Base-by-base conservation (phyloP, 1,140 invertebrate species). In the Tetragnatha versicolor region DNA sequence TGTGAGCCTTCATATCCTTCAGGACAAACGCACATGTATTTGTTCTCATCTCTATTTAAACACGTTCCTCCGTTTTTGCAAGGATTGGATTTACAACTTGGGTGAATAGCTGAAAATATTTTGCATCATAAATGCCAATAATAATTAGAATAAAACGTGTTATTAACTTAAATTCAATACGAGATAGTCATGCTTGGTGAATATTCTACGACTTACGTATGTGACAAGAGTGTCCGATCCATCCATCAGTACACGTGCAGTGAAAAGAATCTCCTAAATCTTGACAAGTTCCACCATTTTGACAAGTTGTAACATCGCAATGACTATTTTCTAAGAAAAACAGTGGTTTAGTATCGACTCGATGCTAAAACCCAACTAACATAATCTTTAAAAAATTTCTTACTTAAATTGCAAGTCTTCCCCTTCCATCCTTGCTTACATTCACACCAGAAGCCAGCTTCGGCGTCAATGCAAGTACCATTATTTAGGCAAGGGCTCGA, bases 21-120 rank as follows among this genome's bases (percentile, higher is more conserved):
- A 79, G 90, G 88, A 82, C 92, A 93, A 35, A 92, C 88, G 84
- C 92, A 93, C 60, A 90, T 92, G 73, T 33, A 84, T 81, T 20
- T 37, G 22, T 45, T 63, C 17, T 49, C 42, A 1, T 31, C 69
- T 27, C 85, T 83, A 42, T 68, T 79, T 58, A 93, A 86, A 82
- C 96, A 98, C 2, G 91, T 94, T 3, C 94, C 96, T 47, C 95
- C 96, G 84, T 98, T 98, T 85, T 94, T 91, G 83, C 96, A 98
- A 29, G 93, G 89, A 60, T 82, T 66, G n/a, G 80, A 81, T 49
- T 60, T 51, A 42, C 80, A 81, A 47, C 76, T 81, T 9, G 75
- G 68, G 33, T 66, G 65, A 9, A 65, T 49, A 66, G 75, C 80
- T 79, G 17, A 29, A 70, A 42, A 47, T 29, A 27, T 29, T 33